Percentiles rank a stretch among this genome's conserved stretches.
Conservation (phyloP, 2,113 vertebrate species). For the Ameiurus melas region DNA sequence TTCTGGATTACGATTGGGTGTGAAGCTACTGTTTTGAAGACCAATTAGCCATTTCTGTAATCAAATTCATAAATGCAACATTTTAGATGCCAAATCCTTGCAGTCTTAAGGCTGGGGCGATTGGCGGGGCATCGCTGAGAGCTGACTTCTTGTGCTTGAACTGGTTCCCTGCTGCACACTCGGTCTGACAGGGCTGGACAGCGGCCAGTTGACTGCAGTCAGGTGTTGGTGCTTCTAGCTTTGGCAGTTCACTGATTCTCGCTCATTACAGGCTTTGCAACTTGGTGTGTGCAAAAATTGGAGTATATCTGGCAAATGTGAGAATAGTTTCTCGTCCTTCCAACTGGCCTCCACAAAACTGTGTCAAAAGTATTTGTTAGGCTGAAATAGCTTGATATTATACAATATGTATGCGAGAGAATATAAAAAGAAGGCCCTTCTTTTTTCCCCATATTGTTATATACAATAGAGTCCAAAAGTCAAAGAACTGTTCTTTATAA, state of each 20-base stretch:
- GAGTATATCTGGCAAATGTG: background rate
- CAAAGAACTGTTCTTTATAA: background rate
- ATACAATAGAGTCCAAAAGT: background rate
- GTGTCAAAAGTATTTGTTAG: background rate
- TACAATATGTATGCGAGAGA: background rate
- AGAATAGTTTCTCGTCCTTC: slow-evolving; percentile 10
- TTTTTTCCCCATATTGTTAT: background rate
- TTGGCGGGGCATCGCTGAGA: background rate
- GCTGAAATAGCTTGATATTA: background rate
- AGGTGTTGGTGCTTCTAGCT: slow-evolving; percentile 51
- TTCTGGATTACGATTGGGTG: background rate
- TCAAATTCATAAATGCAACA: slow-evolving; percentile 19
- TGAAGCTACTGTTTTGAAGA: slow-evolving; percentile 15
- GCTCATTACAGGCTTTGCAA: slow-evolving; percentile 48
- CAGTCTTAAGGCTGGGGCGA: background rate
- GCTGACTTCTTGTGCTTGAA: slow-evolving; percentile 45
- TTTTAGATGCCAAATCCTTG: slow-evolving; percentile 17
- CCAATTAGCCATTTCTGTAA: slow-evolving; percentile 23
- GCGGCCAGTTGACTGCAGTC: slow-evolving; percentile 44
- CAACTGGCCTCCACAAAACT: slow-evolving; percentile 2
- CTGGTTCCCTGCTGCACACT: slow-evolving; percentile 45
- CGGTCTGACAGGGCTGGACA: slow-evolving; percentile 40
- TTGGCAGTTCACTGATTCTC: slow-evolving; percentile 51
- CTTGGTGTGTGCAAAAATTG: slow-evolving; percentile 26
- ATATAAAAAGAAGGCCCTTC: background rate